A percentile compares a stretch with the other conserved stretches of the same genome.
Conservation (phyloP, 2,888 invertebrate genomes). For the Ligdia adustata region DNA sequence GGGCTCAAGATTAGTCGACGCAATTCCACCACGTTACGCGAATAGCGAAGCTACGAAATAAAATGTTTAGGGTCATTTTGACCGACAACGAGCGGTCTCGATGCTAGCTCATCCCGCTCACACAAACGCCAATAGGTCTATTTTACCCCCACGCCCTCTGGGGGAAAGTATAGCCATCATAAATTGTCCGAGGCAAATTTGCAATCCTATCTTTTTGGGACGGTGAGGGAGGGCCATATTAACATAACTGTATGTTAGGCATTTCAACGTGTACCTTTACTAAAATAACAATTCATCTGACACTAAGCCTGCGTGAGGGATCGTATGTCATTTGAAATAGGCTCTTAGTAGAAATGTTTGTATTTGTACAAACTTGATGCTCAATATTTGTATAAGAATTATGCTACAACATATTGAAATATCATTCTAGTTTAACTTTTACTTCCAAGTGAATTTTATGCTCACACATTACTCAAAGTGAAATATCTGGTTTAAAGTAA, state of each 20-base stretch:
- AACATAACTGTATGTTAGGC: conserved; percentile 79
- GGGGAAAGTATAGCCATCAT: conserved; percentile 75
- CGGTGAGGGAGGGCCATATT: conserved; percentile 74
- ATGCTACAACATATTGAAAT: no score
- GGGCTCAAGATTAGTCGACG: conserved; percentile 77
- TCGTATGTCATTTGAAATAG: conserved; percentile 37
- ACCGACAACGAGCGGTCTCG: conserved; percentile 69
- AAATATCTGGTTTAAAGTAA: no score
- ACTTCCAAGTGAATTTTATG: no score
- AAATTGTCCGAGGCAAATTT: conserved; percentile 83
- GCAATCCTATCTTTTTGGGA: conserved; percentile 81
- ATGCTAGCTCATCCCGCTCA: conserved; percentile 55
- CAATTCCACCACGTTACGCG: conserved; percentile 70
- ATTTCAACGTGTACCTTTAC: conserved; percentile 70
- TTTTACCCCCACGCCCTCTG: conserved; percentile 68
- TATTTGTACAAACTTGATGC: not conserved
- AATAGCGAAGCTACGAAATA: conserved; percentile 78
- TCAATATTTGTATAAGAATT: no score
- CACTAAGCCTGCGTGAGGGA: conserved; percentile 37
- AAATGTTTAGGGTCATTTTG: conserved; percentile 83
- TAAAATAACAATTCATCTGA: conserved; percentile 58
- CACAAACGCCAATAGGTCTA: conserved; percentile 79
- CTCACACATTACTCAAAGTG: no score
- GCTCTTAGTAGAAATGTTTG: conserved; percentile 2
- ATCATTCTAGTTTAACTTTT: no score